Percentiles rank a stretch among this genome's conserved stretches.
phyloP scores from a whole-genome alignment of 2,113 vertebrate species.

The Tychaedon coryphoeus region DNA sequence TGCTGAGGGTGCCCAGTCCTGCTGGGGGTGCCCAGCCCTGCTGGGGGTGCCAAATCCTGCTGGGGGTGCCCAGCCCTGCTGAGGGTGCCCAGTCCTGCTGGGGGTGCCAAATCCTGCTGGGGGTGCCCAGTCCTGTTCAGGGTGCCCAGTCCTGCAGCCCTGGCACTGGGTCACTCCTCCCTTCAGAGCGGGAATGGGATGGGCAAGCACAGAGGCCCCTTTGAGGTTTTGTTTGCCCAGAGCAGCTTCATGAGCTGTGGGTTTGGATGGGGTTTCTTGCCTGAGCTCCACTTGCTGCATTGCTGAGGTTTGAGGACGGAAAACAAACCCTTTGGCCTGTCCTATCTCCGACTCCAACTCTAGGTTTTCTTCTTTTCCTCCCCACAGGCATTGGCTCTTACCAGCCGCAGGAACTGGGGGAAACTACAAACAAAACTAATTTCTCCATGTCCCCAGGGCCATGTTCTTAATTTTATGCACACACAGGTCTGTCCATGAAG shows the following conservation, averaged over 20 bases:
- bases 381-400: neutral
- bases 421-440: neutral
- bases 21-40: no score
- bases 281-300: neutral
- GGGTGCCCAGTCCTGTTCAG: no score
- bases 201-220: neutral
- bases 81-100: no score
- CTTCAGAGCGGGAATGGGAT: rapidly evolving
- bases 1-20: no score
- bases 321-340: neutral
- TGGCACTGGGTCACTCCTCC: neutral
- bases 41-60: no score
- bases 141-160: neutral
- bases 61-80: rapidly evolving
- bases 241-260: neutral
- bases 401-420: neutral
- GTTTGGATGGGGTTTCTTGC: neutral
- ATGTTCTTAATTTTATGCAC: rapidly evolving
- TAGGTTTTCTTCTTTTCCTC: neutral
- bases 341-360: rapidly evolving
- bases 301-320: neutral
- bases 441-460: neutral
- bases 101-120: rapidly evolving
- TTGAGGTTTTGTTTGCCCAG: neutral
- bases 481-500: rapidly evolving